phyloP scores from a whole-genome alignment of 92 coral and sea anemone species.

The Phymanthus crucifer region DNA sequence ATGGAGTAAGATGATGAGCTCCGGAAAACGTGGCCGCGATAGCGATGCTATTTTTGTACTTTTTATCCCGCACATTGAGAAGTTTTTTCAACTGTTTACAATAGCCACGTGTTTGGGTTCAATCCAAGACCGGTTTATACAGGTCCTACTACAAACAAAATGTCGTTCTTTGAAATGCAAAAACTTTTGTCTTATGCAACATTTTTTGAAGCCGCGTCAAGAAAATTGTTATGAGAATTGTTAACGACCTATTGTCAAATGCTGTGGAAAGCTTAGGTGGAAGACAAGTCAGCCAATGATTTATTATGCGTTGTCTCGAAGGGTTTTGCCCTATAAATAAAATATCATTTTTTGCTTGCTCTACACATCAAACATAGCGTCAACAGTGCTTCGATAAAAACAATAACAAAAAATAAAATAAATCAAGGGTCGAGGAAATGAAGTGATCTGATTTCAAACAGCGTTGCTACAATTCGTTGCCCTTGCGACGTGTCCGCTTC shows the following conservation, averaged over 20 bases:
- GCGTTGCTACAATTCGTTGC: background rate
- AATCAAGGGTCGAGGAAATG: constrained; percentile 6
- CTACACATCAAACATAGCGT: constrained; percentile 12
- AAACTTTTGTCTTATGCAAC: constrained; percentile 17
- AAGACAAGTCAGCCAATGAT: background rate
- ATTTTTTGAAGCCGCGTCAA: constrained; percentile 6
- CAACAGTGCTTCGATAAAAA: constrained; percentile 7
- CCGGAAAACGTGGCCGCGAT: background rate
- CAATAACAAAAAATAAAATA: constrained; percentile 2
- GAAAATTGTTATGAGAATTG: background rate
- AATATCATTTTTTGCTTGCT: constrained; percentile 9
- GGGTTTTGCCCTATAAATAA: constrained; percentile 21
- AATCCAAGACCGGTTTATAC: constrained; percentile 8
- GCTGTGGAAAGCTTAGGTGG: background rate
- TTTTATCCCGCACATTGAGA: constrained; percentile 8
- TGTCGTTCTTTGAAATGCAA: constrained; percentile 25
- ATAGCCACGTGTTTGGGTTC: constrained; percentile 25
- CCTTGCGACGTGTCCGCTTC: constrained; percentile 9
- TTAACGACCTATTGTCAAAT: background rate
- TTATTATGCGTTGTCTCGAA: constrained; percentile 10
- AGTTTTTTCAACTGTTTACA: constrained; percentile 22
- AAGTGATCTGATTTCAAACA: constrained; percentile 23
- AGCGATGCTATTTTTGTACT: background rate
- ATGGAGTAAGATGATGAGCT: background rate
- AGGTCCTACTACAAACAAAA: constrained; percentile 18